These are phyloP conservation scores for Diaphora mendica DNA, from an alignment of 2,888 invertebrate species.

Conservation along the genomic window DNA sequence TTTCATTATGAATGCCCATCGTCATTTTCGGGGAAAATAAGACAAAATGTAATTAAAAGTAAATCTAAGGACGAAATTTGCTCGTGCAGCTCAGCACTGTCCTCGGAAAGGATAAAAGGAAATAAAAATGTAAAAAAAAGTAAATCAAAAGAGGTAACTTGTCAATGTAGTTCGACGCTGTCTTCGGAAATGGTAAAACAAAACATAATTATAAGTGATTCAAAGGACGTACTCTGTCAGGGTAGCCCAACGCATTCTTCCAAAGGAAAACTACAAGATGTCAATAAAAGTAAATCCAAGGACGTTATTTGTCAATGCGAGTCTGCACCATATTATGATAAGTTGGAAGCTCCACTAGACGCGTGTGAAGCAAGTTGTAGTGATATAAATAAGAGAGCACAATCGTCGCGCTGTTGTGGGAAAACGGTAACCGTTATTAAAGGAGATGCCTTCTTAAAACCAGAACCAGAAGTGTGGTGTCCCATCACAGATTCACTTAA, in stretches of 20 bases:
- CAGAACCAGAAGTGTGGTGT: constrained; percentile 11
- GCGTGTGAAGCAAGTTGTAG: constrained; percentile 53
- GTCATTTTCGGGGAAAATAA: background rate
- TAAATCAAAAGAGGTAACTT: background rate
- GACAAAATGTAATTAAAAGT: background rate
- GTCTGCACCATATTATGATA: constrained; percentile 47
- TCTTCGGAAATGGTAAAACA: constrained; percentile 1
- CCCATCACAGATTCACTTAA: background rate
- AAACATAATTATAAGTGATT: constrained; percentile 13
- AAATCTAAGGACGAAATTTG: background rate
- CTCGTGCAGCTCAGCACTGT: background rate
- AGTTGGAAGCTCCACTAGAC: constrained; percentile 50
- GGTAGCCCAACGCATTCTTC: constrained; percentile 26
- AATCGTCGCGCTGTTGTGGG: constrained; percentile 49
- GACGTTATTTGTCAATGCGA: constrained; percentile 16
- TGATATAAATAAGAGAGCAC: constrained; percentile 34
- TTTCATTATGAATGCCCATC: constrained; percentile 3
- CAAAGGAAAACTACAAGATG: constrained; percentile 18
- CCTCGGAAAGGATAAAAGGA: background rate
- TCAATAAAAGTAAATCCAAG: constrained; percentile 11
- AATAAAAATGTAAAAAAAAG: background rate
- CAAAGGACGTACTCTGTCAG: constrained; percentile 35
- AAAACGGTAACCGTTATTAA: constrained; percentile 3
- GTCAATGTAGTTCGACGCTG: background rate
- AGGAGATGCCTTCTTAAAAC: background rate